These are phyloP conservation scores for Calameuta idolon DNA, from an alignment of 2,888 invertebrate species.

Conservation along the genomic window DNA sequence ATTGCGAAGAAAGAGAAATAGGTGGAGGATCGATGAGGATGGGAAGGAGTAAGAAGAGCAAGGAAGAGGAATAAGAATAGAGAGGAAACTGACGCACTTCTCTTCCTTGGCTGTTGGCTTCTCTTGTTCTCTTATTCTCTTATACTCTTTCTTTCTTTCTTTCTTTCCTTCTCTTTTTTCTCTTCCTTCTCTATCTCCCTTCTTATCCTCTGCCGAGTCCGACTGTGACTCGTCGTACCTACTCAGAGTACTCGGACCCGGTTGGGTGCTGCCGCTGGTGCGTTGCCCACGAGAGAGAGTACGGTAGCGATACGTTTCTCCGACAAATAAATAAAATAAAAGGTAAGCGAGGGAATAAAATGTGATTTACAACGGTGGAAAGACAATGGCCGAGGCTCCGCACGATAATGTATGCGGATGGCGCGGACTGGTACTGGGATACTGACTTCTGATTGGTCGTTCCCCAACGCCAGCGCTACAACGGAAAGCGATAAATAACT, in stretches of 20 bases:
- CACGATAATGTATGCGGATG: conserved; percentile 66
- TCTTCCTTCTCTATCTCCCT: too few species aligned
- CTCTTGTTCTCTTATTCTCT: too few species aligned
- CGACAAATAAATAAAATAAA: conserved; percentile 66
- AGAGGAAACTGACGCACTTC: too few species aligned
- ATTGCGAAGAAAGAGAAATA: too few species aligned
- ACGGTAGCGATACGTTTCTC: conserved; percentile 66
- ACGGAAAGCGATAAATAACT: conserved; percentile 67
- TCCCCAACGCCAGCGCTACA: conserved; percentile 63
- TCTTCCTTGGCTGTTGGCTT: too few species aligned
- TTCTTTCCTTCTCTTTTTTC: too few species aligned
- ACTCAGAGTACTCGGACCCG: not conserved
- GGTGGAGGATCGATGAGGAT: not conserved
- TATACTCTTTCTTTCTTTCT: too few species aligned
- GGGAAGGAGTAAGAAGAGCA: not conserved
- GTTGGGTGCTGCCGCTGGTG: not conserved
- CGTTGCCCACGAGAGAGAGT: conserved; percentile 34
- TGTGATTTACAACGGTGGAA: conserved; percentile 66
- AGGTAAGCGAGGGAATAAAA: conserved; percentile 66
- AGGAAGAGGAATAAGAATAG: not conserved
- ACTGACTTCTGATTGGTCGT: conserved; percentile 65
- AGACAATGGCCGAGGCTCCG: conserved; percentile 66
- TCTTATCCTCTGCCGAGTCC: too few species aligned
- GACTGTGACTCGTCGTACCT: too few species aligned
- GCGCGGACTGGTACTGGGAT: conserved; percentile 65